phyloP scores from a whole-genome alignment of 2,888 invertebrate species.

The Yponomeuta plumbellus region DNA sequence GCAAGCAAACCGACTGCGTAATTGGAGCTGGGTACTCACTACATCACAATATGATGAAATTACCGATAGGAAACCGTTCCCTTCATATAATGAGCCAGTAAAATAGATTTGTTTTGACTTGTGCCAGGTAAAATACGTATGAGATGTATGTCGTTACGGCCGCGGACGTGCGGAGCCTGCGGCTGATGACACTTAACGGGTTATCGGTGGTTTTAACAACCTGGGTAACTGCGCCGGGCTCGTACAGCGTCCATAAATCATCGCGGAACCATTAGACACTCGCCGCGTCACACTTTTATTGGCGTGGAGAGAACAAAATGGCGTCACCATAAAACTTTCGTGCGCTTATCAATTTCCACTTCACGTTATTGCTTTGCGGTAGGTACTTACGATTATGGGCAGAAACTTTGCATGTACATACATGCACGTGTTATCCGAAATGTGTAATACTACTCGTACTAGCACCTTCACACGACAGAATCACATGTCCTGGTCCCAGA shows the following conservation, averaged over 20 bases:
- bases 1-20: too few species aligned
- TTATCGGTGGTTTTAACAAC: not conserved
- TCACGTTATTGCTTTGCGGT: not conserved
- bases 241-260: not conserved
- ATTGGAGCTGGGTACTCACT: not conserved
- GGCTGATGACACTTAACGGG: not conserved
- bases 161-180: not conserved
- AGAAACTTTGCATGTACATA: too few species aligned
- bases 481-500: too few species aligned
- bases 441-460: too few species aligned
- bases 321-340: not conserved
- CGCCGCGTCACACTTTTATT: not conserved
- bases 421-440: too few species aligned
- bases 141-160: not conserved
- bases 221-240: not conserved
- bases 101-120: not conserved
- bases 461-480: too few species aligned
- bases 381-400: too few species aligned
- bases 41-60: not conserved
- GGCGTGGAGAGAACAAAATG: not conserved
- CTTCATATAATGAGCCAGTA: not conserved
- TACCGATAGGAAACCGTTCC: not conserved
- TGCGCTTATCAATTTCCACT: not conserved
- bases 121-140: not conserved
- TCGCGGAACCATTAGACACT: not conserved